A percentile compares a stretch with the other conserved stretches of the same genome.
Conservation (phyloP, 2,888 invertebrate genomes). For the Crioceris asparagi region DNA sequence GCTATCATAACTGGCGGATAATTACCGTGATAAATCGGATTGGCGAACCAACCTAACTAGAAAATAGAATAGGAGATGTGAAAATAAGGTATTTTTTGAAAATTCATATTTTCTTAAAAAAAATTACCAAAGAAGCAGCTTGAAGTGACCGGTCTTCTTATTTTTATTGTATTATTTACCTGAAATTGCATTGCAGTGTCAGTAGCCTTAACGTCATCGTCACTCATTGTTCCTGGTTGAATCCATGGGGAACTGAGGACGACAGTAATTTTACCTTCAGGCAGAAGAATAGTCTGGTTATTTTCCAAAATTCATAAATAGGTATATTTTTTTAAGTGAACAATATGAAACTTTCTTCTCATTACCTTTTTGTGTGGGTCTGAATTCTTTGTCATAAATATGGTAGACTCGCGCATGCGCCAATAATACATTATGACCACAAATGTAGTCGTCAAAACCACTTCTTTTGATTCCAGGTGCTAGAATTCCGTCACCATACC, state of each 20-base stretch:
- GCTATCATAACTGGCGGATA: conserved; percentile 55
- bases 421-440: background rate
- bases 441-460: background rate
- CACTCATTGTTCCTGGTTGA: conserved; percentile 45
- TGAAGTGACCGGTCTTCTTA: too few species aligned
- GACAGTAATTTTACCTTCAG: conserved; percentile 25
- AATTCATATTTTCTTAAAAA: too few species aligned
- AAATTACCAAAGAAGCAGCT: too few species aligned
- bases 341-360: too few species aligned
- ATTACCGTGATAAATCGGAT: conserved; percentile 56
- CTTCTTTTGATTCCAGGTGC: conserved; percentile 5
- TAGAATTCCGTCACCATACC: conserved; percentile 9
- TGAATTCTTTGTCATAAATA: conserved; percentile 3
- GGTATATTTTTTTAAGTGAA: too few species aligned
- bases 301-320: too few species aligned
- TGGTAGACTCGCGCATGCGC: background rate
- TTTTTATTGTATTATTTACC: too few species aligned
- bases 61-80: conserved; percentile 1
- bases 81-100: too few species aligned
- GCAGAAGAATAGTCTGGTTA: background rate
- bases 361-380: background rate
- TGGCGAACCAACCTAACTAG: conserved; percentile 21
- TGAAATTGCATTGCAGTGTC: conserved; percentile 43
- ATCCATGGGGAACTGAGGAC: conserved; percentile 51
- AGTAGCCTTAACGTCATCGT: conserved; percentile 47